Percentiles rank a stretch among this genome's conserved stretches.
Evolutionary conservation across 2,113 vertebrate genomes (phyloP).

Genomic region (Podocnemis expansa): DNA sequence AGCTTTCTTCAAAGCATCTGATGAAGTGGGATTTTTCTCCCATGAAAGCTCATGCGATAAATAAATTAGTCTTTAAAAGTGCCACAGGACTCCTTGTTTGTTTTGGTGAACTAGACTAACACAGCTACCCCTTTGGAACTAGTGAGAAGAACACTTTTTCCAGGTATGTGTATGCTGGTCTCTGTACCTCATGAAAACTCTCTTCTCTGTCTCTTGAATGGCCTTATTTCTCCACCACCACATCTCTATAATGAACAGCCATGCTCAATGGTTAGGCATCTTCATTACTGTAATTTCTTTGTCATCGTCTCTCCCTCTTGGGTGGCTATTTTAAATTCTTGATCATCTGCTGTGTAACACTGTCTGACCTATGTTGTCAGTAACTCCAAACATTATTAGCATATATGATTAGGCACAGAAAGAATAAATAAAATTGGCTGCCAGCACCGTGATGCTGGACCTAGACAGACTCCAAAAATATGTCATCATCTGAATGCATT

Average conservation of each 20-base stretch:
- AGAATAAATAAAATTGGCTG: conserved; percentile 39
- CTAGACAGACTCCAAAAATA: conserved; percentile 23
- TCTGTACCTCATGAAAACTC: not conserved
- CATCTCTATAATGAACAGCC: not conserved
- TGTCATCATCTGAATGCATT: not conserved
- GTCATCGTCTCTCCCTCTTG: not conserved
- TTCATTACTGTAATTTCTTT: not conserved
- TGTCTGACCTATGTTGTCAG: conserved; percentile 23
- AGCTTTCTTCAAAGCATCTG: too few species aligned
- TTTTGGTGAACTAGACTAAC: too few species aligned
- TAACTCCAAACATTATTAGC: conserved; percentile 23
- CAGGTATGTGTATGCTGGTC: not conserved
- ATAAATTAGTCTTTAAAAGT: too few species aligned
- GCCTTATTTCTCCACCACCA: not conserved
- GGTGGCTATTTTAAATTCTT: conserved; percentile 14
- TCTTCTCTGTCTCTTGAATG: not conserved
- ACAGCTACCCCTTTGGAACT: too few species aligned
- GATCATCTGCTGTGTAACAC: conserved; percentile 8
- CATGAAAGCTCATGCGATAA: too few species aligned
- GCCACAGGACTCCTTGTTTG: too few species aligned
- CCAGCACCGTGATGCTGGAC: conserved; percentile 24
- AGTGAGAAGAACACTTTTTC: not conserved
- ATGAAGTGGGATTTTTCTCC: too few species aligned
- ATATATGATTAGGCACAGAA: conserved; percentile 14
- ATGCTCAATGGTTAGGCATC: not conserved